Base-by-base conservation (phyloP, 2,888 invertebrate genomes). In the Candidula unifasciata region DNA sequence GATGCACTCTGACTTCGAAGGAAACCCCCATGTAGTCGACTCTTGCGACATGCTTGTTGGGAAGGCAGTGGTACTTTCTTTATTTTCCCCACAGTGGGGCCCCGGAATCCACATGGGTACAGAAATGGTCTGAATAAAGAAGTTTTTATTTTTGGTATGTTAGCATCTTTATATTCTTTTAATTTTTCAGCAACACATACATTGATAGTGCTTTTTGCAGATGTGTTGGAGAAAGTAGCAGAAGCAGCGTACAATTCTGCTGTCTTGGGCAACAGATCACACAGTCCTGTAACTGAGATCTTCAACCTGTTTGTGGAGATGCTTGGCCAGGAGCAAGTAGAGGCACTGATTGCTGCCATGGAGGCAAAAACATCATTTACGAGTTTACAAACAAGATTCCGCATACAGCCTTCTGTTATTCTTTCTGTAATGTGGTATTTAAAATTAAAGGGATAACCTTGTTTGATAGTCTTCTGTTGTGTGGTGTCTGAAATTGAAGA, bases 341-440 rank as follows among this genome's bases (percentile, higher is more conserved):
- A 80, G 21, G 52, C 16, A 27, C 10, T 80, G 30, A 66, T 80
- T 52, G 16, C 80, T 5, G 66, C 68, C 27, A 68, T 80, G 0
- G 52, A 30, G 30, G 37, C n/a, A 35, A 80, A 68, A 68, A 52
- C 44, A 13, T 3, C 44, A 21, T 80, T n/a, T 52, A 44, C 30
- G 21, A 52, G 68, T n/a, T 68, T 80, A 35, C 66, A 52, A 44
- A 52, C 52, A 21, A 44, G 52, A 52, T 80, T 68, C 68, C 24
- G 68, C 52, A n/a, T 68, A 3, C 66, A 69, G 52, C 68, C 80
- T 27, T 3, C 52, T 1, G 16, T 68, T 21, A 18, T 80, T 24
- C 80, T 60, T n/a, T 37, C 68, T 30, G 30, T 68, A 5, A 6
- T 80, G 27, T 80, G 80, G 80, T 66, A 68, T 68, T 3, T 80